Evolutionary conservation across 1,140 invertebrate genomes (phyloP), one percentile per base, ranked within the genome.

Genomic region (Aphelinus certus): DNA sequence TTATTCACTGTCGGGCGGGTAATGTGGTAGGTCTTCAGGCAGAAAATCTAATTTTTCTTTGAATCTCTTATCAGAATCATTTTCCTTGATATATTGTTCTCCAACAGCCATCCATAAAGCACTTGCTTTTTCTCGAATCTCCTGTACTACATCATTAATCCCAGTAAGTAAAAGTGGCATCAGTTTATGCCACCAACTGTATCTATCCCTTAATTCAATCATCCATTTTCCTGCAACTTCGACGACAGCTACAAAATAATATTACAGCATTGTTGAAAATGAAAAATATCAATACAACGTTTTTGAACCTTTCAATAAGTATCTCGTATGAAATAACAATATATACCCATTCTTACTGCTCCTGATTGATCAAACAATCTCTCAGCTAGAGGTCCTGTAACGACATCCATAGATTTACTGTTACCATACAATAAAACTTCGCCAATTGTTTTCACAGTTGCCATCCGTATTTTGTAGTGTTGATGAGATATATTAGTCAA

Each of bases 151-250:
- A 87, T 96, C 94, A 78, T 91, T 91, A 2, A 95, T 85, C 81
- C 92, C 91, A 60, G 94, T 94, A n/a, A 96, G 81, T 3, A 95
- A 86, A 6, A 96, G 80, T 0, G 95, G 94, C 48, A 96, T 86
- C 1, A 96, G 85, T 83, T 91, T 92, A 77, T 92, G 89, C 85
- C 93, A 95, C 84, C 90, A 95, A 4, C 94, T 94, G 82, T 96
- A 96, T 76, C 94, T 87, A 84, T 96, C 94, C 47, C 87, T 86
- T 9, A 95, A 86, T 46, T 94, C 86, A 26, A 92, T 76, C 45
- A 95, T 80, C 93, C 94, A 94, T 3, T 86, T 82, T 10, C 92
- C 91, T 42, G 92, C 90, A 49, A 94, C 89, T 82, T 91, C 85
- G 3, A 91, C 89, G 5, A 94, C 91, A 77, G 92, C 90, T 82